phyloP scores from a whole-genome alignment of 2,113 vertebrate genomes.

The Pongo abelii region DNA sequence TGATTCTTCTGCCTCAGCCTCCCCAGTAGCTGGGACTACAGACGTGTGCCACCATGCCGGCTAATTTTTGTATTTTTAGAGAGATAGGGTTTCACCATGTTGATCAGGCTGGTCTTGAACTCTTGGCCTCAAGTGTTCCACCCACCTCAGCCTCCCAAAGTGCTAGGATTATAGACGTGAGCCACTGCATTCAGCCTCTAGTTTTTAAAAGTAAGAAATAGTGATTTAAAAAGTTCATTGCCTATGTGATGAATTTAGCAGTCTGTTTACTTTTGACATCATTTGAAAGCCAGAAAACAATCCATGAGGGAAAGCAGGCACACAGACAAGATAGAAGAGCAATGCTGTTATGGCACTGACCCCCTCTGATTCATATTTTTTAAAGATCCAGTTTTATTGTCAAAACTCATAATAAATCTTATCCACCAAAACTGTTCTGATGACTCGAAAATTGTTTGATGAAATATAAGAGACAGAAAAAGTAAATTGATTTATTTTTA shows the following conservation, averaged over 20 bases:
- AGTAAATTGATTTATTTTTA: not conserved
- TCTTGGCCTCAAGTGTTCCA: too few species aligned
- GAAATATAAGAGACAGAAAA: not conserved
- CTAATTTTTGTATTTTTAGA: too few species aligned
- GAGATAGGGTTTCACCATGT: too few species aligned
- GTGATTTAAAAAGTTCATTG: not conserved
- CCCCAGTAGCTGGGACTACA: too few species aligned
- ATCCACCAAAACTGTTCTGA: not conserved
- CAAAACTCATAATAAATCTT: conserved; percentile 7
- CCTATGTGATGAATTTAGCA: not conserved
- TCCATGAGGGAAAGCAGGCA: not conserved
- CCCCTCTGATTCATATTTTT: not conserved
- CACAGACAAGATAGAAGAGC: not conserved
- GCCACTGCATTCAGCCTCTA: too few species aligned
- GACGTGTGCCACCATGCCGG: too few species aligned
- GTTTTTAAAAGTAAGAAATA: not conserved
- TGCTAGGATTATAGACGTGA: too few species aligned
- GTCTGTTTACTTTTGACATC: not conserved
- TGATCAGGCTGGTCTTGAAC: too few species aligned
- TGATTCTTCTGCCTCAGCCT: too few species aligned
- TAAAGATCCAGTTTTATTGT: not conserved
- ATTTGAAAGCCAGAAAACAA: not conserved
- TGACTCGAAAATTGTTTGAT: not conserved
- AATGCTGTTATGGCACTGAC: not conserved
- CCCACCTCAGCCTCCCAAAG: too few species aligned